Base-by-base conservation (phyloP, 2,113 vertebrate genomes). In the Marcusenius ussheri region DNA sequence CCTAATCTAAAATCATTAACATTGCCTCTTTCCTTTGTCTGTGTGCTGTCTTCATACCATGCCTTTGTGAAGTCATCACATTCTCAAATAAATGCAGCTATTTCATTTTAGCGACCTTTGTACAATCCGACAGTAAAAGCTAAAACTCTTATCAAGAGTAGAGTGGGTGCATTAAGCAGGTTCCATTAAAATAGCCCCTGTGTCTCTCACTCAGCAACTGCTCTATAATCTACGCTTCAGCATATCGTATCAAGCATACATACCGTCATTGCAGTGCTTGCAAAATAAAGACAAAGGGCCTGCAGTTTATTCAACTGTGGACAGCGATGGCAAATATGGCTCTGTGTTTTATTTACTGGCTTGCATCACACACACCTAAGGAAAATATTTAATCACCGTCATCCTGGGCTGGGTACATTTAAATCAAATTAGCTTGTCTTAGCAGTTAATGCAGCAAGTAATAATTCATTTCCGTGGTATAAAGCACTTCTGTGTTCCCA, bases 391-490 rank as follows among this genome's bases (percentile, higher is more conserved):
- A 85, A 58, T 47, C 89, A 58, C 77, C 50, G 39, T 47, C 51
- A 62, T 53, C 24, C 6, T 39, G 49, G 50, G 70, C 74, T 45
- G 74, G 88, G 88, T 45, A 58, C 31, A 45, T 83, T 58, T 84
- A 58, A 89, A 85, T 89, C 19, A 84, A 58, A 83, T 89, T 89
- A 45, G 50, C 35, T 89, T 80, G 88, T 53, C 70, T 83, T 53
- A 42, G 88, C 74, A 58, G 74, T 83, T 89, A 83, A 83, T 53
- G 49, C 35, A 31, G 49, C 10, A 45, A 53, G 77, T 58, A 56
- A 89, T 84, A 89, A 89, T 84, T 83, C 31, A 89, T 84, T 83
- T 89, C 77, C 50, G 27, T 11, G 49, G 77, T 24, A 84, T 89
- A 31, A 83, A 89, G 50, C 39, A 83, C 35, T 58, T 56, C 74